These are phyloP conservation scores for Oceanodroma tethys DNA, from an alignment of 2,113 vertebrate genomes.

Conservation along the genomic window DNA sequence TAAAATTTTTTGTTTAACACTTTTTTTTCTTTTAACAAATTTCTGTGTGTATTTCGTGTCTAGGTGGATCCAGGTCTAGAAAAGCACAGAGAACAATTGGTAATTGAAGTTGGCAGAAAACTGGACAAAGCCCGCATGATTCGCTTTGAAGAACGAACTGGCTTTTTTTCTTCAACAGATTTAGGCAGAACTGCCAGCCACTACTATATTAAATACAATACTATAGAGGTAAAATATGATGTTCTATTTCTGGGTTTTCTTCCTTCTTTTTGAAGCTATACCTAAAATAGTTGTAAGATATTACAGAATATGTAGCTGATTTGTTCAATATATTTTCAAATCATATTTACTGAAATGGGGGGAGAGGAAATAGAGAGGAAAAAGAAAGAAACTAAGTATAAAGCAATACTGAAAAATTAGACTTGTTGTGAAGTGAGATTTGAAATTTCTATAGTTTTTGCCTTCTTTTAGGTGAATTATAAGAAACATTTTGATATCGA, in stretches of 20 bases:
- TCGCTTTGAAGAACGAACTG: conserved; percentile 95
- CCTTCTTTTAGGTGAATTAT: not conserved
- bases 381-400: not conserved
- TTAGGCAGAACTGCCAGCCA: conserved; percentile 95
- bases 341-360: not conserved
- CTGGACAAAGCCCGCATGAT: conserved; percentile 96
- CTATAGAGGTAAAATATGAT: conserved; percentile 86
- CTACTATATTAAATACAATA: conserved; percentile 97
- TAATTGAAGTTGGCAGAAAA: conserved; percentile 89
- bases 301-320: not conserved
- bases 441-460: not conserved
- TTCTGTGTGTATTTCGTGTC: not conserved
- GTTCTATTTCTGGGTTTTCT: not conserved
- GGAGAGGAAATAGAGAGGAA: not conserved
- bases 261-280: not conserved
- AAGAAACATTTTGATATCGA: not conserved
- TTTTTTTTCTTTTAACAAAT: not conserved
- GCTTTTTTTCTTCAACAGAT: conserved; percentile 95
- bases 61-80: conserved; percentile 91
- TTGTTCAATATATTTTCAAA: not conserved
- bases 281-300: not conserved
- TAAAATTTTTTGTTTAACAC: not conserved
- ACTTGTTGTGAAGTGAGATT: not conserved
- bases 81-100: conserved; percentile 89
- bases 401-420: not conserved